Percentiles rank a stretch among this genome's conserved stretches.
These are phyloP conservation scores for Peromyscus polionotus DNA, from an alignment of 2,113 vertebrate species.

Conservation along the genomic window DNA sequence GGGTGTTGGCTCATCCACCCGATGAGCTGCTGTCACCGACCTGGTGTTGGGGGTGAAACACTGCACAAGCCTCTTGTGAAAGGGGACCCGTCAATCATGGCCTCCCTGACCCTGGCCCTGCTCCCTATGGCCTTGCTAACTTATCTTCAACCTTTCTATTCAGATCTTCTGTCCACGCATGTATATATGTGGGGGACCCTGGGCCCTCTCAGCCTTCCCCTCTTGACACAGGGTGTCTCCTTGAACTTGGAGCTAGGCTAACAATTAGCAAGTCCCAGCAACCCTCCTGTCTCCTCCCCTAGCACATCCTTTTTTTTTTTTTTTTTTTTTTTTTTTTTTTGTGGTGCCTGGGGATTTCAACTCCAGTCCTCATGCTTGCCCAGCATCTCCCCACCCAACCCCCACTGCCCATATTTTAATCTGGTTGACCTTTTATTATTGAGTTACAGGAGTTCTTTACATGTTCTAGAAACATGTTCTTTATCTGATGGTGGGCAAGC, in stretches of 20 bases:
- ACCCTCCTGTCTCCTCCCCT: background rate
- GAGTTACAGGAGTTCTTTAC: background rate
- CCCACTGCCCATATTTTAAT: background rate
- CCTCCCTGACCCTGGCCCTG: background rate
- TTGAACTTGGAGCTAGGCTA: background rate
- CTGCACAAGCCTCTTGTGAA: background rate
- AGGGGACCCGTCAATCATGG: background rate
- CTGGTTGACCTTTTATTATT: background rate
- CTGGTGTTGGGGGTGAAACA: background rate
- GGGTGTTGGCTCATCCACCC: background rate
- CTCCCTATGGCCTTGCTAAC: background rate
- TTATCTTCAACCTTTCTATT: too few relatives aligned
- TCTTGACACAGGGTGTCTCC: background rate
- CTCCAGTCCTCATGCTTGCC: background rate
- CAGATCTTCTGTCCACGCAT: background rate
- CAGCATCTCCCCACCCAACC: background rate
- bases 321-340: background rate
- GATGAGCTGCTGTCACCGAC: background rate
- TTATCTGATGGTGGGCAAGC: background rate
- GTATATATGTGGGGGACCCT: background rate
- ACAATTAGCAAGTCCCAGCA: background rate
- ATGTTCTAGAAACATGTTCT: background rate
- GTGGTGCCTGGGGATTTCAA: background rate
- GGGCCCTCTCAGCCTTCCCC: background rate
- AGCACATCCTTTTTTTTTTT: background rate